A percentile compares a stretch with the other conserved stretches of the same genome.
Conservation (phyloP, 2,113 vertebrate species). For the Atrichornis clamosus region DNA sequence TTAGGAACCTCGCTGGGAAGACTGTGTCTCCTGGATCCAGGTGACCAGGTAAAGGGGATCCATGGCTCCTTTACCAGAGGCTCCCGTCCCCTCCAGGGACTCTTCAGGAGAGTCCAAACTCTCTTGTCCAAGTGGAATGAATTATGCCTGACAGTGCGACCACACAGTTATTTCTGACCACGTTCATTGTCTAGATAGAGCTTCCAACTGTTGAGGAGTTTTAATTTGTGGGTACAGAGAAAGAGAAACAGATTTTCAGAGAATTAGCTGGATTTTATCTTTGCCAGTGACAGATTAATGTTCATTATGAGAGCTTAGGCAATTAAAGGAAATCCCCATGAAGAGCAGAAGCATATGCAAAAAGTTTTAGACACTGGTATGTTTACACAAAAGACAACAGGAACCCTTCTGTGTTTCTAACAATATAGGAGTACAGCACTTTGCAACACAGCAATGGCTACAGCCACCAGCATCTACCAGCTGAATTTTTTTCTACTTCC, state of each 20-base stretch:
- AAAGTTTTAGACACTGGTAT: background rate
- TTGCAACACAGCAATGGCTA: background rate
- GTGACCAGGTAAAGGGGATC: background rate
- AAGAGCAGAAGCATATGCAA: background rate
- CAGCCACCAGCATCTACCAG: background rate
- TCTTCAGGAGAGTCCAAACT: background rate
- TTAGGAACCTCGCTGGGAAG: background rate
- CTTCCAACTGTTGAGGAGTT: background rate
- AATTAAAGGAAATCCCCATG: background rate
- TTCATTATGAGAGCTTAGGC: constrained; percentile 24
- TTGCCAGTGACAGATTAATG: constrained; percentile 19
- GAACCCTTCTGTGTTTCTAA: background rate
- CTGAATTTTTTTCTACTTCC: background rate
- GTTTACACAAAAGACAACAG: background rate
- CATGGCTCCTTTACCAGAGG: background rate
- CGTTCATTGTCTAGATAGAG: background rate
- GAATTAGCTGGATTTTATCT: constrained; percentile 15
- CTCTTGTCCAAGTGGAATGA: background rate
- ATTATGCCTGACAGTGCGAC: rapidly evolving
- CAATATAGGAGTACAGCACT: background rate
- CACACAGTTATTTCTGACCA: background rate
- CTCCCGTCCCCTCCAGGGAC: background rate
- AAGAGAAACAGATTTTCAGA: constrained; percentile 12
- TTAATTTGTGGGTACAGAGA: background rate
- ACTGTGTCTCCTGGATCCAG: background rate